Base-by-base conservation (phyloP, 2,113 vertebrate genomes). In the Phylloscopus trochiloides region DNA sequence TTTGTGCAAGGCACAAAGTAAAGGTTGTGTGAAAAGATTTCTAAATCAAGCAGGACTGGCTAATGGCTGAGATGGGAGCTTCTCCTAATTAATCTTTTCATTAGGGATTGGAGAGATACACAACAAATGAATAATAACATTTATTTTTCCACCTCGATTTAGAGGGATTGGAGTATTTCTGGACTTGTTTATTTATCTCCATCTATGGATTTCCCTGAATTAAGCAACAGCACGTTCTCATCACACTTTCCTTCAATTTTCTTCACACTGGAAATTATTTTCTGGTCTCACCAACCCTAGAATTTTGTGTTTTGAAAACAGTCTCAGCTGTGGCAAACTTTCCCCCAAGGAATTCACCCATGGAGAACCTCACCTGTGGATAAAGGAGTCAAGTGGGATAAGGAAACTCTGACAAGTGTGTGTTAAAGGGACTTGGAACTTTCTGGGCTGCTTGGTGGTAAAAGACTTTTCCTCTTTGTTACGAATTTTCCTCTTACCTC, bases 321-420 rank as follows among this genome's bases (percentile, higher is more conserved):
- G n/a, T 3, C 14, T 38, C 8, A 31, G 66, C 25, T 86, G 25
- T 7, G 76, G 22, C 22, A 11, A 12, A 8, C 0, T 19, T 34
- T 63, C 36, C 59, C 42, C 42, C 14, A 7, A 6, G 50, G 47
- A 40, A 36, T 4, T 9, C 5, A 11, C 22, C 26, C 36, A 0
- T 7, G 17, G 24, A 47, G 21, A 26, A 5, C 9, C 57, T 20
- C 1, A 2, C 2, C 25, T 24, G 1, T 10, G 32, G 7, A 4
- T 10, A 0, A 21, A 28, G 32, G 50, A n/a, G 5, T 6, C 22
- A 1, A 2, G 22, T 9, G 16, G 29, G 19, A 17, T 45, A 6
- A 66, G 32, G 17, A 14, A 31, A 9, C 43, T 25, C 47, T 25
- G 14, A 5, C 3, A 61, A 43, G 12, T 18, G 24, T 17, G 15